Evolutionary conservation across 1,140 invertebrate species (phyloP).

Genomic region (Mycetomoellerius zeteki): DNA sequence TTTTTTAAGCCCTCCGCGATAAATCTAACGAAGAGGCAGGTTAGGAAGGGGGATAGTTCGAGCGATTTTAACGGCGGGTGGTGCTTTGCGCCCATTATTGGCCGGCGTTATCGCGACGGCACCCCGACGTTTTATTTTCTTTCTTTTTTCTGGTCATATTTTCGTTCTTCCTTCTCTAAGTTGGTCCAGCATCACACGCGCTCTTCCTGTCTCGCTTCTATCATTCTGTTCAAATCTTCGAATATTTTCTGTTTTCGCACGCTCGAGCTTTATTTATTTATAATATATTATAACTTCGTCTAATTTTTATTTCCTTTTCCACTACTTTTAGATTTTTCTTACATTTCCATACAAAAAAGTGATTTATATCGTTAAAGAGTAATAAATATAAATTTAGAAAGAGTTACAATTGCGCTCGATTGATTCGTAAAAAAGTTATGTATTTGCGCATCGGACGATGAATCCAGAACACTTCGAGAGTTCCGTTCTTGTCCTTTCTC

Average conservation of each 20-base stretch:
- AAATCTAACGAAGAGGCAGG: slow-evolving; percentile 76
- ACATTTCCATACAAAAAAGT: not conserved
- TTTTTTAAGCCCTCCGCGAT: slow-evolving; percentile 78
- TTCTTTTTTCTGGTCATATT: slow-evolving; percentile 33
- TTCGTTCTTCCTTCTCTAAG: not conserved
- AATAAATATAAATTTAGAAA: not conserved
- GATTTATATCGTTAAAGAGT: not conserved
- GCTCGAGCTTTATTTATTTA: not conserved
- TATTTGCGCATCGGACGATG: not conserved
- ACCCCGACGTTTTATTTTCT: slow-evolving; percentile 38
- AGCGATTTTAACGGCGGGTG: slow-evolving; percentile 80
- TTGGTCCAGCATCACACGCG: not conserved
- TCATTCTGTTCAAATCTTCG: not conserved
- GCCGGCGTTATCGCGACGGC: slow-evolving; percentile 71
- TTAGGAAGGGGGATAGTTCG: slow-evolving; percentile 73
- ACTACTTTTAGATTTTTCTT: not conserved
- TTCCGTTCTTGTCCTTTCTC: not conserved
- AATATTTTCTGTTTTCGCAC: not conserved
- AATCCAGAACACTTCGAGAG: not conserved
- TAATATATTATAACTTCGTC: slow-evolving; percentile 3
- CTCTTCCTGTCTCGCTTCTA: not conserved
- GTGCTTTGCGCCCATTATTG: slow-evolving; percentile 73
- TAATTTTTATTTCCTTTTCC: not conserved
- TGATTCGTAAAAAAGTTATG: slow-evolving; percentile 15
- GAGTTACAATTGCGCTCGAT: not conserved